Conservation (phyloP, 1,140 invertebrate species). For the Conopomorpha cramerella region DNA sequence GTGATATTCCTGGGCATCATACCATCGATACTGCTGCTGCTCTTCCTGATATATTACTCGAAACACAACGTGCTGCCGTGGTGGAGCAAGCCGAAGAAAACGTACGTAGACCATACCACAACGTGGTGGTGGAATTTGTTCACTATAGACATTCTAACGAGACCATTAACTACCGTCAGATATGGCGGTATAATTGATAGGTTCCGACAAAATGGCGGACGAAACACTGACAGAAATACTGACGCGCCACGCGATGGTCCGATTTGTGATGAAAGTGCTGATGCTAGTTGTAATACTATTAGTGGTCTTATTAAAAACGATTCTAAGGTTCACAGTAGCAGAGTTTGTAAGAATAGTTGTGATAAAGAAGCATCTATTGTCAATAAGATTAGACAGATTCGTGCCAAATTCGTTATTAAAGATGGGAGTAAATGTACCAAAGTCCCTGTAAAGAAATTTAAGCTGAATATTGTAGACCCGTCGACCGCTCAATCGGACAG, state of each 20-base stretch:
- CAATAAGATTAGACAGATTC: background rate
- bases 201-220: background rate
- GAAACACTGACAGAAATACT: background rate
- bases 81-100: constrained; percentile 71
- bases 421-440: background rate
- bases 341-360: background rate
- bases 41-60: constrained; percentile 74
- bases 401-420: background rate
- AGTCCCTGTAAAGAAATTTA: background rate
- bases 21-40: constrained; percentile 66
- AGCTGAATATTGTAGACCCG: no score
- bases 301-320: no score
- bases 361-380: background rate
- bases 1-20: constrained; percentile 84
- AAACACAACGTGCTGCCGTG: constrained; percentile 67
- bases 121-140: no score
- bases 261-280: no score
- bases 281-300: no score
- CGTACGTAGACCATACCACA: constrained; percentile 78
- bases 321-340: no score
- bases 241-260: background rate
- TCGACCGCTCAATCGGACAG: no score
- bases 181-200: background rate
- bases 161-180: background rate
- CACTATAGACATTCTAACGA: constrained; percentile 6